Evolutionary conservation across 2,113 vertebrate genomes (phyloP).

Genomic region (Riparia riparia): DNA sequence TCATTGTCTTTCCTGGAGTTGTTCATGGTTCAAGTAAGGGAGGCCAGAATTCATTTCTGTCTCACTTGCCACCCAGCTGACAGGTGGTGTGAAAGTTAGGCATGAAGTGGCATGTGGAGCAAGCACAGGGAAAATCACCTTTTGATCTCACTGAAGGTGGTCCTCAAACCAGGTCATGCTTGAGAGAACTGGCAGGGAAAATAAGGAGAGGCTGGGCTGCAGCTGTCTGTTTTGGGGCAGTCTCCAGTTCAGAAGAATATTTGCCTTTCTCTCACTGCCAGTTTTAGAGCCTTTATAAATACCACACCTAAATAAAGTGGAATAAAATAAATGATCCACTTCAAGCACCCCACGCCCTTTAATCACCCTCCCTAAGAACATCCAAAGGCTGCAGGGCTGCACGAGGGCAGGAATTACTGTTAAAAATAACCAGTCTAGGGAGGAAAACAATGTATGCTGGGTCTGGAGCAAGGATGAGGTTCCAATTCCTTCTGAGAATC

Average conservation of each 20-base stretch:
- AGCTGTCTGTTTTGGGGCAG: slow-evolving; percentile 44
- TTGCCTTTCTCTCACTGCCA: slow-evolving; percentile 30
- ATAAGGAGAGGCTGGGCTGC: slow-evolving; percentile 43
- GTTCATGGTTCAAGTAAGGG: background rate
- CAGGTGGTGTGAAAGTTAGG: background rate
- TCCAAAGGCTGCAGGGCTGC: background rate
- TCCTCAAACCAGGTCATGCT: slow-evolving; percentile 60
- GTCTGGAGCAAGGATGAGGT: background rate
- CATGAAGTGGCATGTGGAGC: background rate
- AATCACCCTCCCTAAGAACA: background rate
- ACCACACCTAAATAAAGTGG: slow-evolving; percentile 67
- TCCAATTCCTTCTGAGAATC: background rate
- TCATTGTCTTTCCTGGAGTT: background rate
- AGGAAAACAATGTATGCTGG: background rate
- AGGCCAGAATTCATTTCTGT: slow-evolving; percentile 14
- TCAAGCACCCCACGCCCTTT: background rate
- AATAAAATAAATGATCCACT: slow-evolving; percentile 48
- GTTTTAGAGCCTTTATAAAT: slow-evolving; percentile 44
- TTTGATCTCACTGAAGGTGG: slow-evolving; percentile 63
- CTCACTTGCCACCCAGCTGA: background rate
- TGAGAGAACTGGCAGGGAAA: slow-evolving; percentile 42
- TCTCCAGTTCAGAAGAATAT: slow-evolving; percentile 40
- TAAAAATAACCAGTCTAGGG: background rate
- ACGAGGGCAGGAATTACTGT: background rate
- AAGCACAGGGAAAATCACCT: slow-evolving; percentile 39